Evolutionary conservation across 64 coral and sea anemone species (phyloP), one percentile per base, ranked within the genome.

Genomic region (Dendronephthya gigantea): DNA sequence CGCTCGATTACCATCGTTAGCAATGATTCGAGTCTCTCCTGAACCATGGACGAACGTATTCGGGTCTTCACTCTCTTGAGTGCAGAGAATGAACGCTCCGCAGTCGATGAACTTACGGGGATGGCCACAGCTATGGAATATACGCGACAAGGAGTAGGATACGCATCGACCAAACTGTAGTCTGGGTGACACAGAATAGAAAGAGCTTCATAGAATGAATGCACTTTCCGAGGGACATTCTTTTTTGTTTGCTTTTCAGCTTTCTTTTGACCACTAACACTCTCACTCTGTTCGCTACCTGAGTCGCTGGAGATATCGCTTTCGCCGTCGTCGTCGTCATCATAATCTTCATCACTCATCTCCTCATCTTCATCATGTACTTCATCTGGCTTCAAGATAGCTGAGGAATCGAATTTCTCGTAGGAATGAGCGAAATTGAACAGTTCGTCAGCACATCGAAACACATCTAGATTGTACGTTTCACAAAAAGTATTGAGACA

Each of bases 61-160:
- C 72, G 8, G 17, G 72, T 79, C 37, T 79, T 79, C 32, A 79
- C 72, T 33, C 72, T 79, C 72, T 79, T 79, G 72, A 79, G 72
- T 19, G 72, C 72, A 36, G 72, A 79, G 36, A 79, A 79, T 19
- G 72, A 79, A 36, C 72, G 72, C 36, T 79, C 72, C 9, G 72
- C 15, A 19, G 72, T 35, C 36, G 72, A 34, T 7, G 7, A 79
- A 35, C 72, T 79, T 8, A 79, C 36, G 34, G 72, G 72, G 8
- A 79, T 79, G 31, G 72, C 36, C 31, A 79, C 72, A 79, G 72
- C 72, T 17, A 79, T 79, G 36, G 72, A 29, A 39, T 79, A 79
- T 11, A 79, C 31, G 9, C 37, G 32, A 79, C 72, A 36, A 7
- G 36, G 72, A 79, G 36, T 79, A 35, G 72, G 72, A 79, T 79